These are phyloP conservation scores for Cenopis cana DNA, from an alignment of 2,888 invertebrate species.

Conservation along the genomic window DNA sequence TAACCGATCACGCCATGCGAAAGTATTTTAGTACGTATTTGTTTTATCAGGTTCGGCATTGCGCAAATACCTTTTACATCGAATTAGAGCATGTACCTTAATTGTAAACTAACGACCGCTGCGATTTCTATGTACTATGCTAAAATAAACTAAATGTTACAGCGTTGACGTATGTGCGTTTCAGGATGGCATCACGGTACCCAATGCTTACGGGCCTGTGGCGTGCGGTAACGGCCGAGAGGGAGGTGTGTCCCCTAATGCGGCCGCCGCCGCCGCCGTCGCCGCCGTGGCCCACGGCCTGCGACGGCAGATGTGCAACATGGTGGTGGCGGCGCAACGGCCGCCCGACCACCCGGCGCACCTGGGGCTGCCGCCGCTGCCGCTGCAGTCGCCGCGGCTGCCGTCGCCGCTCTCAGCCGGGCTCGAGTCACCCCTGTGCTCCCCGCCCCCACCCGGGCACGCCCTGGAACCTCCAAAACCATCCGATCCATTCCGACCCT, in stretches of 20 bases:
- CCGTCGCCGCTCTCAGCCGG: slow-evolving; percentile 85
- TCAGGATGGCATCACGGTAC: slow-evolving; percentile 86
- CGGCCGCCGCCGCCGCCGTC: slow-evolving; percentile 93
- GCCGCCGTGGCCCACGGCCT: slow-evolving; percentile 94
- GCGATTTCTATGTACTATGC: slow-evolving; percentile 21
- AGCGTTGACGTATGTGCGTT: slow-evolving; percentile 63
- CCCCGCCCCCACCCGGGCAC: slow-evolving; percentile 87
- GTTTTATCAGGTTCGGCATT: slow-evolving; percentile 51
- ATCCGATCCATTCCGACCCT: slow-evolving; percentile 84
- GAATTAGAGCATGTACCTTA: slow-evolving; percentile 1
- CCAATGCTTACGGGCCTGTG: slow-evolving; percentile 84
- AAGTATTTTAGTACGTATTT: slow-evolving; percentile 59
- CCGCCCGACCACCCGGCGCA: slow-evolving; percentile 79
- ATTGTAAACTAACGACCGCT: slow-evolving; percentile 13
- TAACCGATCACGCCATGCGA: slow-evolving; percentile 60
- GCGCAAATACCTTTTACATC: slow-evolving; percentile 40
- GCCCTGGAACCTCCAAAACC: slow-evolving; percentile 86
- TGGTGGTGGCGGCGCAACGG: slow-evolving; percentile 87
- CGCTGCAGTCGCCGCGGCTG: slow-evolving; percentile 76
- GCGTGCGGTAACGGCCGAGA: slow-evolving; percentile 84
- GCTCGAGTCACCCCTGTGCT: slow-evolving; percentile 86
- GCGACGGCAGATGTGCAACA: slow-evolving; percentile 94
- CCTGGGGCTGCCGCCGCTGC: slow-evolving; percentile 75
- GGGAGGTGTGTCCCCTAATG: slow-evolving; percentile 84
- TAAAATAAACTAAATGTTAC: slow-evolving; percentile 44